phyloP scores from a whole-genome alignment of 2,113 vertebrate species.

The Anser cygnoides region DNA sequence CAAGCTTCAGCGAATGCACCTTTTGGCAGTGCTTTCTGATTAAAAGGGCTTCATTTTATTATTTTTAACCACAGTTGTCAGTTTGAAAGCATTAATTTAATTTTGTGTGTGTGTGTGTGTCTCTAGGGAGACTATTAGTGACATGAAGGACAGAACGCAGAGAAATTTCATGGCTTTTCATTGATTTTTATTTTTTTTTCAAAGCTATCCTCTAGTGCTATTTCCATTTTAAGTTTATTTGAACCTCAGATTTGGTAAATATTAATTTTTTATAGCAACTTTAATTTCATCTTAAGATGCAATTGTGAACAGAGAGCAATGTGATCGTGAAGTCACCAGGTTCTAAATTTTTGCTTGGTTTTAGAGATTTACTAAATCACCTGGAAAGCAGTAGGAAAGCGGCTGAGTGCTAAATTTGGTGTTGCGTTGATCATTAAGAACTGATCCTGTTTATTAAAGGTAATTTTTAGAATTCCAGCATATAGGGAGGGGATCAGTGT shows the following conservation, averaged over 20 bases:
- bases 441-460: not conserved
- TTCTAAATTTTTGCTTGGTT: not conserved
- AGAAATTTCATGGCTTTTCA: constrained; percentile 40
- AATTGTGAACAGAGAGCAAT: not conserved
- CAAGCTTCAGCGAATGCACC: not conserved
- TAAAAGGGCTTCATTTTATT: constrained; percentile 38
- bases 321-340: not conserved
- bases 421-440: not conserved
- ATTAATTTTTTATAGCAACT: constrained; percentile 7
- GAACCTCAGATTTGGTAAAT: constrained; percentile 18
- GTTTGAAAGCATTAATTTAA: constrained; percentile 44
- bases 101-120: not conserved
- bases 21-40: constrained; percentile 32
- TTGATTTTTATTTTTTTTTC: not conserved
- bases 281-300: not conserved
- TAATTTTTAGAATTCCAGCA: not conserved
- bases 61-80: constrained; percentile 40
- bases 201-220: not conserved
- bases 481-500: not conserved
- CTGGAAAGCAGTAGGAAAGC: not conserved
- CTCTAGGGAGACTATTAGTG: constrained; percentile 48
- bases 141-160: not conserved
- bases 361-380: not conserved
- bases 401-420: not conserved
- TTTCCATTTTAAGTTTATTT: constrained; percentile 43